Conservation (phyloP, 2,888 invertebrate species). For the Limenitis arthemis region DNA sequence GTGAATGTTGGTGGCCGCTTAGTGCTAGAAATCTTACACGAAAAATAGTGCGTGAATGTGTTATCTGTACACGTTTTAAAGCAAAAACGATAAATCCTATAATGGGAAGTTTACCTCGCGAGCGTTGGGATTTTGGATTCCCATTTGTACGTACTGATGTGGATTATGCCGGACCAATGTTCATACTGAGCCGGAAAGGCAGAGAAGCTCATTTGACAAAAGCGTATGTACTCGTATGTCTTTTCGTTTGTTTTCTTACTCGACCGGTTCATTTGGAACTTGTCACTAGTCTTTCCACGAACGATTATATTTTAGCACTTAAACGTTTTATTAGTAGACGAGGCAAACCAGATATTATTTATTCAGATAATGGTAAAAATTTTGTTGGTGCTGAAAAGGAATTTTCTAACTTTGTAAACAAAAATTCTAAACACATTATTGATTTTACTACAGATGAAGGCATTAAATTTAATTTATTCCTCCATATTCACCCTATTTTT, state of each 20-base stretch:
- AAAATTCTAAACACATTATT: too few species aligned
- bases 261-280: constrained; percentile 6
- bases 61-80: neutral
- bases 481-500: constrained; percentile 28
- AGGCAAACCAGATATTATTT: neutral
- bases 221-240: constrained; percentile 15
- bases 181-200: constrained; percentile 3
- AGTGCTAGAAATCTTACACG: too few species aligned
- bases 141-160: neutral
- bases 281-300: constrained; percentile 5
- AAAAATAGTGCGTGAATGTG: too few species aligned
- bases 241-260: constrained; percentile 10
- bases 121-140: too few species aligned
- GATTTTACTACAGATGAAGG: constrained; percentile 11
- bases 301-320: constrained; percentile 11
- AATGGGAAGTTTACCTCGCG: neutral
- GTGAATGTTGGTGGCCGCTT: neutral
- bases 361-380: constrained; percentile 24
- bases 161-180: too few species aligned
- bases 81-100: neutral
- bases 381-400: constrained; percentile 22
- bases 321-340: constrained; percentile 15
- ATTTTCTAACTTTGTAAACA: constrained; percentile 13
- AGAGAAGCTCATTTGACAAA: constrained; percentile 6
- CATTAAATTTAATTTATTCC: constrained; percentile 27